These are phyloP conservation scores for Acipenser ruthenus DNA, from an alignment of 2,797 vertebrate species.

Conservation along the genomic window DNA sequence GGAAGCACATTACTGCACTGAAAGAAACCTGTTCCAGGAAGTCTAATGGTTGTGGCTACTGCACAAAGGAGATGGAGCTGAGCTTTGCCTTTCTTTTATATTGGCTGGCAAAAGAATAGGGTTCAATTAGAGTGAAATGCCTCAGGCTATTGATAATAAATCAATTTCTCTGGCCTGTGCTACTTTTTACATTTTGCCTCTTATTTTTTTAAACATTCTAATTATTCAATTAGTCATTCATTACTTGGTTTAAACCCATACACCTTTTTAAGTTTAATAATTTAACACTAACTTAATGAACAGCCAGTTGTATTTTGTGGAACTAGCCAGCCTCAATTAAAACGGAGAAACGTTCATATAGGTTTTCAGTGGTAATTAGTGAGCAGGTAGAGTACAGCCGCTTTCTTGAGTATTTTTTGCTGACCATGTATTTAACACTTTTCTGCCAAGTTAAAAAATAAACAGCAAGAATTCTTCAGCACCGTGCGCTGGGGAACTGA, in stretches of 20 bases:
- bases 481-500: slow-evolving; percentile 32
- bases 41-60: slow-evolving; percentile 25
- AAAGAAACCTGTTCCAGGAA: slow-evolving; percentile 63
- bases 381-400: slow-evolving; percentile 22
- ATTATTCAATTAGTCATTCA: slow-evolving; percentile 16
- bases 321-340: too few species aligned
- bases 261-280: too few species aligned
- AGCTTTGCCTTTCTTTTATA: too few species aligned
- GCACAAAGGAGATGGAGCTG: too few species aligned
- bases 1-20: slow-evolving; percentile 58
- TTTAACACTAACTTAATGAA: too few species aligned
- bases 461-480: slow-evolving; percentile 33
- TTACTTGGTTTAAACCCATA: too few species aligned
- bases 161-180: background rate
- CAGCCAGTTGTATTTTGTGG: too few species aligned
- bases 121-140: background rate
- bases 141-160: background rate
- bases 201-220: slow-evolving; percentile 13
- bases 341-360: too few species aligned
- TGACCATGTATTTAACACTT: slow-evolving; percentile 37
- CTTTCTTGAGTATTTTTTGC: slow-evolving; percentile 37
- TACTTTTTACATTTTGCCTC: background rate
- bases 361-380: too few species aligned
- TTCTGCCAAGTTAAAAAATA: slow-evolving; percentile 46
- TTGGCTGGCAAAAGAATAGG: background rate